Base-by-base conservation (phyloP, 2,797 vertebrate genomes). In the Neosilurus hyrtlii region DNA sequence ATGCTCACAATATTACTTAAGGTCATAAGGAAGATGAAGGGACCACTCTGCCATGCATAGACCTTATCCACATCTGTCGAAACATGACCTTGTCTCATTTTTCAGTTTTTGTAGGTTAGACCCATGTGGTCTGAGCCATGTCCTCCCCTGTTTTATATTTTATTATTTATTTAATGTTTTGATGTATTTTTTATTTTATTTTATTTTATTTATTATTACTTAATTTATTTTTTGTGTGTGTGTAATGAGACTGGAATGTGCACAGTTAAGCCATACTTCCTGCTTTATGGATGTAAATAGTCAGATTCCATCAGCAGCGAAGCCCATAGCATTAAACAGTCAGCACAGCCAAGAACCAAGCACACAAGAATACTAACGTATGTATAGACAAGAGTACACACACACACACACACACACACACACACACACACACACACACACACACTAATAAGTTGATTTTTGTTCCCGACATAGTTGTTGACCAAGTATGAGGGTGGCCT, bases 371-470 rank as follows among this genome's bases (percentile, higher is more conserved):
- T 35, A 71, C 26, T 43, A 71, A 76, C 75, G 52, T 54, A 87
- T 72, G 80, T 83, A 70, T 82, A 43, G 76, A 66, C 52, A 82
- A 82, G 52, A 86, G 73, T 81, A 75, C 43, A 81, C 78, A 81
- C 82, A 77, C 35, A 37, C 43, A 79, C 54, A 56, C 73, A 77
- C 65, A 67, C 68, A 79, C 52, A 72, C 24, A 59, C 37, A 43
- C 37, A 43, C 37, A 43, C 37, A 43, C 37, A 43, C 37, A 49
- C 62, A 65, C 62, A 63, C 24, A 26, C 62, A 65, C 62, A 63
- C 24, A 26, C 62, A 63, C 12, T 15, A 56, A 65, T 30, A 70
- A n/a, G 43, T 22, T 43, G 37, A 11, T 68, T 18, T 22, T 68
- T 9, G 22, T 4, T 43, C 4, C 9, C 22, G 9, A 67, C 30